These are phyloP conservation scores for Melipona quadrifasciata DNA, from an alignment of 1,140 invertebrate species.

Conservation along the genomic window DNA sequence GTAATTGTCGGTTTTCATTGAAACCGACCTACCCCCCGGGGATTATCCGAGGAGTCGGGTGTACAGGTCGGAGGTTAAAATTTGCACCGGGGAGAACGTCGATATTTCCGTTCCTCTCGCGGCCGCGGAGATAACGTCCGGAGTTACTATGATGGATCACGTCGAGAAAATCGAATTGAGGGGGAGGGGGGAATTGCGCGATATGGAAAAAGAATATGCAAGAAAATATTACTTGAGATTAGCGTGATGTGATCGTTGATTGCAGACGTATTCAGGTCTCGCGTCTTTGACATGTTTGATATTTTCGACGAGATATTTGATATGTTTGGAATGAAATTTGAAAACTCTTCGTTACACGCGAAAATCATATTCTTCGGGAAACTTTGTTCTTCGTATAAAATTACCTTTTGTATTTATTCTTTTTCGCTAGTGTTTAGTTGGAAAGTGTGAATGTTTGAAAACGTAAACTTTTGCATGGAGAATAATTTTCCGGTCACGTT, in stretches of 20 bases:
- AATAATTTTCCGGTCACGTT: too few relatives aligned
- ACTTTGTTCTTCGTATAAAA: too few relatives aligned
- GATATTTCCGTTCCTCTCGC: neutral
- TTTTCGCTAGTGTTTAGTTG: too few relatives aligned
- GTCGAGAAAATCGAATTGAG: neutral
- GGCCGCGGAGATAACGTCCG: neutral
- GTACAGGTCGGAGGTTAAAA: neutral
- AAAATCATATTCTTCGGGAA: too few relatives aligned
- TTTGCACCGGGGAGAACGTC: neutral
- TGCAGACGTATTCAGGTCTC: neutral
- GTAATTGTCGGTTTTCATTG: constrained; percentile 19
- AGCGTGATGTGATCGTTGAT: neutral
- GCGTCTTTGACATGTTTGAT: neutral
- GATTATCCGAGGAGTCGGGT: neutral
- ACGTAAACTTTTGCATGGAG: too few relatives aligned
- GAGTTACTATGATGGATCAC: neutral
- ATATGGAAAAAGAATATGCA: neutral
- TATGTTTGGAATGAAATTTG: too few relatives aligned
- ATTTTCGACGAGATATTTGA: neutral
- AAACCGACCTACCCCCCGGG: neutral
- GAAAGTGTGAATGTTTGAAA: too few relatives aligned
- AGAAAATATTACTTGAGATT: neutral
- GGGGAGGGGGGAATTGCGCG: neutral
- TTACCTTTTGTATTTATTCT: too few relatives aligned
- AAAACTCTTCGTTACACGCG: too few relatives aligned